phyloP scores from a whole-genome alignment of 1,140 invertebrate species.

The Acromyrmex charruanus region DNA sequence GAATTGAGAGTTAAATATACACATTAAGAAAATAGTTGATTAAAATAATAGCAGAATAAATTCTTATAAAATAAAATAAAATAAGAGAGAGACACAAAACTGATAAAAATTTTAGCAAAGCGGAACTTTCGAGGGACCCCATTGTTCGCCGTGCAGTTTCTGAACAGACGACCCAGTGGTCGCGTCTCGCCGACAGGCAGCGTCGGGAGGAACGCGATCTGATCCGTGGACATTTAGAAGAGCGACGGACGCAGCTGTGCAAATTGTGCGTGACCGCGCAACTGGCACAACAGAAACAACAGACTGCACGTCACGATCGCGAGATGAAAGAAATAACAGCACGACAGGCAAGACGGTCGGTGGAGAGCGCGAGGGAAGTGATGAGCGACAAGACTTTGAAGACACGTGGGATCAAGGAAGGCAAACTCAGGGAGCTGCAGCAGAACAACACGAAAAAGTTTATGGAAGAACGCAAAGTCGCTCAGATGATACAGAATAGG shows the following conservation, averaged over 20 bases:
- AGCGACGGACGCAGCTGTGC: slow-evolving; percentile 94
- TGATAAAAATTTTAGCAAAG: slow-evolving; percentile 88
- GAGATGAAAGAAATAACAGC: slow-evolving; percentile 99
- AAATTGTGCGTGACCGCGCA: slow-evolving; percentile 96
- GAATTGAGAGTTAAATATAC: neutral
- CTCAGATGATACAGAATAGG: slow-evolving; percentile 95
- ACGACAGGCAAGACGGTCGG: slow-evolving; percentile 97
- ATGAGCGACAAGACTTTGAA: slow-evolving; percentile 98
- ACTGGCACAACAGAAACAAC: slow-evolving; percentile 94
- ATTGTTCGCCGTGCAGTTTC: slow-evolving; percentile 93
- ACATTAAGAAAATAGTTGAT: neutral
- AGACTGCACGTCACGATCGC: slow-evolving; percentile 95
- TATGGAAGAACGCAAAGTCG: slow-evolving; percentile 97
- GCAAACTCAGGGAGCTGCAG: slow-evolving; percentile 97
- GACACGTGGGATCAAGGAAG: slow-evolving; percentile 98
- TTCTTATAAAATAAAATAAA: neutral
- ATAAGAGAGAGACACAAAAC: neutral
- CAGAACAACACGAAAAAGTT: slow-evolving; percentile 99
- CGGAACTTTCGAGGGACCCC: slow-evolving; percentile 93
- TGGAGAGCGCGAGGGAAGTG: slow-evolving; percentile 98
- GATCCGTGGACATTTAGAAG: slow-evolving; percentile 93
- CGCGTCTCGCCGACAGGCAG: slow-evolving; percentile 95
- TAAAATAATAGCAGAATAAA: neutral
- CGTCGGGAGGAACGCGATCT: slow-evolving; percentile 97
- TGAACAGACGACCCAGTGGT: slow-evolving; percentile 98